Conservation (phyloP, 1,140 invertebrate genomes). For the Gryon sp. region DNA sequence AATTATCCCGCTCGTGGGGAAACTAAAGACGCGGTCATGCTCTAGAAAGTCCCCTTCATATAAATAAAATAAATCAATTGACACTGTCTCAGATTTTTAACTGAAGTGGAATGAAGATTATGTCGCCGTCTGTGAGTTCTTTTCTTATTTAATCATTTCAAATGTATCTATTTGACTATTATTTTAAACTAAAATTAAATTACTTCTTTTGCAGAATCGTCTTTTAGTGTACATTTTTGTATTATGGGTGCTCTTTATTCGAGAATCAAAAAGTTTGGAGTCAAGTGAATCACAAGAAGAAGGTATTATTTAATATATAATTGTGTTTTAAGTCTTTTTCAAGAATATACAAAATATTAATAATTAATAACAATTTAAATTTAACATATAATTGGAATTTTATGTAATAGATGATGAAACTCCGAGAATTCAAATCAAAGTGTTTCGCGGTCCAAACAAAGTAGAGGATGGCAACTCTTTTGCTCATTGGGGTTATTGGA, state of each 20-base stretch:
- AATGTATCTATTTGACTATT: too few species aligned
- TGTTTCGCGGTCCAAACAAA: conserved; percentile 56
- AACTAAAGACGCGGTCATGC: conserved; percentile 41
- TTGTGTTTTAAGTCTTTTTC: too few species aligned
- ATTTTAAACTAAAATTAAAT: too few species aligned
- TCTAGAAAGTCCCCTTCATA: conserved; percentile 20
- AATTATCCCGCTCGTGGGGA: too few species aligned
- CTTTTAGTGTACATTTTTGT: not conserved
- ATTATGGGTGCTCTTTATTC: not conserved
- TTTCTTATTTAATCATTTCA: not conserved
- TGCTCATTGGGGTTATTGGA: conserved; percentile 60
- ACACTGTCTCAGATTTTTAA: not conserved
- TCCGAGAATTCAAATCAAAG: conserved; percentile 54
- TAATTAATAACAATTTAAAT: too few species aligned
- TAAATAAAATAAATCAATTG: conserved; percentile 29
- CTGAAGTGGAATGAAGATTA: too few species aligned
- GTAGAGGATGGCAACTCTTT: conserved; percentile 48
- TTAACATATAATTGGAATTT: too few species aligned
- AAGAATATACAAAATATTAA: too few species aligned
- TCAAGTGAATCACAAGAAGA: conserved; percentile 15
- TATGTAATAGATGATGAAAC: too few species aligned
- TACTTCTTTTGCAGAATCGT: too few species aligned
- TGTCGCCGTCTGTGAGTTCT: conserved; percentile 16
- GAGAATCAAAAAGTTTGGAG: not conserved
- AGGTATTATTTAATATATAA: too few species aligned